Conservation (phyloP, 2,113 vertebrate species). For the Lophochroa leadbeateri region DNA sequence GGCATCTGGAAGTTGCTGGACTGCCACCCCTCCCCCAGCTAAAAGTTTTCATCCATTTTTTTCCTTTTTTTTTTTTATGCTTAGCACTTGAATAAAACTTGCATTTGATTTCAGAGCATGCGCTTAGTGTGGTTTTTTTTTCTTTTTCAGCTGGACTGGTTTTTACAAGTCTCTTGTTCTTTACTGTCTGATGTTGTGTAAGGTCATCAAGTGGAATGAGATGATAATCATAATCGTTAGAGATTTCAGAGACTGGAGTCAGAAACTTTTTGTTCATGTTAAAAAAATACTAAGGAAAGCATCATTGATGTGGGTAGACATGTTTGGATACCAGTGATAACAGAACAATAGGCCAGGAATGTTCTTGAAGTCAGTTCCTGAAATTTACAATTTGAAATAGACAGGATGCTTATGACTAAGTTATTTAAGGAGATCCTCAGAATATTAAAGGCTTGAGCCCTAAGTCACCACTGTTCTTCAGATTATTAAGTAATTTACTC, state of each 20-base stretch:
- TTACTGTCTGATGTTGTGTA: neutral
- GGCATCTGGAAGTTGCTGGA: neutral
- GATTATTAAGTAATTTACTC: neutral
- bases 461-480: neutral
- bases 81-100: neutral
- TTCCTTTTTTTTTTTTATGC: neutral
- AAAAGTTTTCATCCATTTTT: neutral
- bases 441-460: neutral
- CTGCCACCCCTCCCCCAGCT: neutral
- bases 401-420: neutral
- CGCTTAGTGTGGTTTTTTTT: neutral
- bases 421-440: neutral
- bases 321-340: neutral
- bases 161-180: neutral
- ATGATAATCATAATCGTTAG: neutral
- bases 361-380: neutral
- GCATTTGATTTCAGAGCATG: neutral
- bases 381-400: neutral
- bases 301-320: neutral
- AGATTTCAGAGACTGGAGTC: neutral
- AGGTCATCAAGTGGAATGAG: neutral
- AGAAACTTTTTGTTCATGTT: neutral
- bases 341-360: neutral
- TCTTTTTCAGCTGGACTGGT: neutral
- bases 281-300: neutral